Conservation (phyloP, 2,888 invertebrate species). For the Aleiodes alternator region DNA sequence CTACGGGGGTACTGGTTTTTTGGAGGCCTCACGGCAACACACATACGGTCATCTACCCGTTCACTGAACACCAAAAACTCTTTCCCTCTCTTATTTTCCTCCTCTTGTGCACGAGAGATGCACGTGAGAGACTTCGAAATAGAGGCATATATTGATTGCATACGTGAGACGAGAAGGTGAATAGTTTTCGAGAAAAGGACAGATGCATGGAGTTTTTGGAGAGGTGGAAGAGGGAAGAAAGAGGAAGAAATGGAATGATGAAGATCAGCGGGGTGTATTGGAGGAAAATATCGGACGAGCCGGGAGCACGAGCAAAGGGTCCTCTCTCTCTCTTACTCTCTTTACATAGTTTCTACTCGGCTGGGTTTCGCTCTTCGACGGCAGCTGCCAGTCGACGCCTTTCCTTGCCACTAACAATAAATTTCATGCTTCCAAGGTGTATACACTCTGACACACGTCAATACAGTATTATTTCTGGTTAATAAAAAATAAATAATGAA, state of each 20-base stretch:
- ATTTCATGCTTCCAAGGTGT: constrained; percentile 53
- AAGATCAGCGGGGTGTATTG: constrained; percentile 16
- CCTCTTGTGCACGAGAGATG: neutral
- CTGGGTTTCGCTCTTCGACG: constrained; percentile 34
- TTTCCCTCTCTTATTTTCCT: neutral
- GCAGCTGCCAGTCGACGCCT: constrained; percentile 60
- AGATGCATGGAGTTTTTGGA: neutral
- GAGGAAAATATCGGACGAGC: constrained; percentile 27
- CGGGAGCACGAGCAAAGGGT: constrained; percentile 34
- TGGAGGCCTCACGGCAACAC: constrained; percentile 11
- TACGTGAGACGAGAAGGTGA: constrained; percentile 26
- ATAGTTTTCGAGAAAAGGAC: neutral
- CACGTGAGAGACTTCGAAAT: constrained; percentile 23
- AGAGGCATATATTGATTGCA: constrained; percentile 22
- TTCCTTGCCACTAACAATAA: constrained; percentile 58
- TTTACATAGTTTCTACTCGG: constrained; percentile 48
- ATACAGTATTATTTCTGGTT: constrained; percentile 44
- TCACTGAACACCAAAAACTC: constrained; percentile 1
- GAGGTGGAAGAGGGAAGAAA: constrained; percentile 7
- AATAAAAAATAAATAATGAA: constrained; percentile 14
- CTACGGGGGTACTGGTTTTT: constrained; percentile 37
- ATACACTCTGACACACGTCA: constrained; percentile 44
- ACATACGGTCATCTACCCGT: constrained; percentile 36
- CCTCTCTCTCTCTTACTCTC: constrained; percentile 14
- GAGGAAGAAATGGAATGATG: constrained; percentile 6